Base-by-base conservation (phyloP, 2,888 invertebrate species). In the Pterostichus madidus region DNA sequence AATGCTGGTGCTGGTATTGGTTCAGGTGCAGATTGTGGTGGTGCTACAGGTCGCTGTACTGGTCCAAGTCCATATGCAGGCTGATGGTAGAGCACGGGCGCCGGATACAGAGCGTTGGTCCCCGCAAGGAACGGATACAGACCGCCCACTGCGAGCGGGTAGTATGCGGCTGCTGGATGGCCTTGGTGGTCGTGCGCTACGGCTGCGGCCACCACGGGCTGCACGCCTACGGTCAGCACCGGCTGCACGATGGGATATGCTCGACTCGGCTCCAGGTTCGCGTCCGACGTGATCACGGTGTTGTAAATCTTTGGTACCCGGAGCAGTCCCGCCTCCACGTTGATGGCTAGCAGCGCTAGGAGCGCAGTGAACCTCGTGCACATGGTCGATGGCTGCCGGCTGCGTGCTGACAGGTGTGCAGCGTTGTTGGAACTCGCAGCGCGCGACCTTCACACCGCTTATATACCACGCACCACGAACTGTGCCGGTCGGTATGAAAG, bases 281-380 rank as follows among this genome's bases (percentile, higher is more conserved):
- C 95, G 87, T 95, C 94, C 5, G 95, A 94, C 2, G 95, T 95
- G 87, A 96, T 95, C 81, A 96, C 91, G 0, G 95, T 95, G 88
- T 96, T 96, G 91, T 96, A 96, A 44, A 96, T 94, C 88, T 94
- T 94, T 0, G 96, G 96, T 0, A 94, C 92, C 84, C 94, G 92
- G 35, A 93, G 91, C 0, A 93, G 91, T 3, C 91, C 91, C 31
- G 89, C 89, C 59, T 87, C 86, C 24, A 87, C 86, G 2, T 90
- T 49, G 75, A 52, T 31, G 49, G 24, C n/a, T n/a, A 64, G 8
- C n/a, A 64, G 32, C 89, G 1, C 89, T 90, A 71, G 39, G 10
- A 71, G 39, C 35, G 64, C 13, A 6, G n/a, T 32, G 13, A 10
- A 64, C 64, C 35, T 13, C 44, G 31, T 39, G 44, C 44, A 71